These are phyloP conservation scores for Oscheius sp. DNA, from an alignment of 2,888 invertebrate species.

Conservation along the genomic window DNA sequence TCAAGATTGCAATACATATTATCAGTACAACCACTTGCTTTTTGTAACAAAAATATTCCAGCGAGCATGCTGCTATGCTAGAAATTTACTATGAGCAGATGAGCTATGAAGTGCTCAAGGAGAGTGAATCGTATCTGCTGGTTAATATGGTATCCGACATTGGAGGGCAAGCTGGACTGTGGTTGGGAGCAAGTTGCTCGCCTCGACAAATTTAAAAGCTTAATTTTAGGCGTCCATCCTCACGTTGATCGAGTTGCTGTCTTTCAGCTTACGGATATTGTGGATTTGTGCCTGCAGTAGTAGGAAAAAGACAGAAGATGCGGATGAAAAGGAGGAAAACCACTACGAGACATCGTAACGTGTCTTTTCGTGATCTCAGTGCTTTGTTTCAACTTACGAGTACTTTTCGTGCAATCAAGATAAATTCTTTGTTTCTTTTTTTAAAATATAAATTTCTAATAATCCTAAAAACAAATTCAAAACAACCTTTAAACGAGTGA, in stretches of 20 bases:
- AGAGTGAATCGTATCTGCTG: conserved; percentile 64
- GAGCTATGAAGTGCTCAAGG: conserved; percentile 66
- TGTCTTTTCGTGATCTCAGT: conserved; percentile 17
- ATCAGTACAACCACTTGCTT: conserved; percentile 29
- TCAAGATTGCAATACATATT: conserved; percentile 52
- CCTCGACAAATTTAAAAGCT: too few relatives aligned
- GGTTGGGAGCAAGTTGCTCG: too few relatives aligned
- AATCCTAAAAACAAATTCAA: neutral
- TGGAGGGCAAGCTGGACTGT: conserved; percentile 68
- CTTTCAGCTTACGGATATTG: conserved; percentile 48
- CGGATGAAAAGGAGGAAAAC: conserved; percentile 6
- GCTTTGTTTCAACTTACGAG: conserved; percentile 16
- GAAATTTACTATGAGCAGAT: conserved; percentile 70
- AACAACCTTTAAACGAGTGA: neutral
- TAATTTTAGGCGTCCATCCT: conserved; percentile 58
- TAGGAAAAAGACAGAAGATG: neutral
- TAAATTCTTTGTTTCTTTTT: neutral
- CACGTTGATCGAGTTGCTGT: conserved; percentile 55
- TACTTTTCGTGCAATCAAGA: neutral
- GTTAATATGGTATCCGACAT: conserved; percentile 67
- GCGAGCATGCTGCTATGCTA: conserved; percentile 66
- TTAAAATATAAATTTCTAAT: neutral
- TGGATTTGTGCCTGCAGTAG: conserved; percentile 30
- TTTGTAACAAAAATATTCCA: conserved; percentile 35
- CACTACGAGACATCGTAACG: conserved; percentile 16